Base-by-base conservation (phyloP, 1,140 invertebrate species). In the Dufourea novaeangliae region DNA sequence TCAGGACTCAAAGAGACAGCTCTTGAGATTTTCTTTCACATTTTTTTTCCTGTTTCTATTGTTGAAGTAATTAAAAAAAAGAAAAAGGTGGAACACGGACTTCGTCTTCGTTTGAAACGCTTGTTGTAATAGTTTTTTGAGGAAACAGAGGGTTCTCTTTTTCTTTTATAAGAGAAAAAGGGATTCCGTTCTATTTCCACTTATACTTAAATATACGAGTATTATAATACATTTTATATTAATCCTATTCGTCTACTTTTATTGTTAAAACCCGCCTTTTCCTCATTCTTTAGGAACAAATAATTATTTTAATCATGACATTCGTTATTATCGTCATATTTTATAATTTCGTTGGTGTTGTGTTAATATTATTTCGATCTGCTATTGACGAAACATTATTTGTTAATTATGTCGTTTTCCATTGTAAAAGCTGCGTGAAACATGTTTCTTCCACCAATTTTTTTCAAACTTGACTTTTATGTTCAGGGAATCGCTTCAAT, bases 221-320 rank as follows among this genome's bases (percentile, higher is more conserved):
- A 90, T 89, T 89, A 91, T 87, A 91, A 92, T 91, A 91, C 86
- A 92, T 92, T 91, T 92, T 90, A 90, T 91, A 91, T 90, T 91
- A 91, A 91, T 91, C 89, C 86, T 88, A 87, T 80, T 78, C 25
- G 68, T 67, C 56, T 59, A 34, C 68, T 79, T 78, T 69, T 79
- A 74, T 79, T 79, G 34, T 70, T 44, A 27, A 61, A 39, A 79
- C 68, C 56, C n/a, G 57, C 39, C 69, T 74, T 63, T n/a, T 70
- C 66, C 63, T 66, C 54, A 39, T 25, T 66, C 11, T 46, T 29
- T n/a, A 44, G 12, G 34, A 50, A 44, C 10, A 27, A 74, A 59
- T 41, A 39, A 69, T 56, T 70, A 32, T n/a, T 52, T 57, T 57
- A 5, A 71, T 61, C 52, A 25, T 78, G 14, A 44, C 27, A 37